Conservation (phyloP, 2,888 invertebrate species). For the Ormyrus thymus region DNA sequence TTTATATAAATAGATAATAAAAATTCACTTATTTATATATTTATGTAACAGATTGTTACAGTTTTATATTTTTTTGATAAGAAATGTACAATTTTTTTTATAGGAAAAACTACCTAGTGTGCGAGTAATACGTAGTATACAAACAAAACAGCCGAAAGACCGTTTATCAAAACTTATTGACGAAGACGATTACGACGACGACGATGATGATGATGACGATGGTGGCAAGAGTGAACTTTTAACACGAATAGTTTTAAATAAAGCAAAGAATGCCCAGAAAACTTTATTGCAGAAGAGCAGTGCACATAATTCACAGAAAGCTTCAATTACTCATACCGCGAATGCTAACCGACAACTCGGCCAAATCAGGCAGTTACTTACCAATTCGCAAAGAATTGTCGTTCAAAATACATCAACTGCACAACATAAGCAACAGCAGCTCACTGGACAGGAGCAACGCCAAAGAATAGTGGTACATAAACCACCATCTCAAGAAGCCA, state of each 20-base stretch:
- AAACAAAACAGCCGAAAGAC: conserved; percentile 61
- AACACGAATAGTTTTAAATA: conserved; percentile 46
- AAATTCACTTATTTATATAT: no score
- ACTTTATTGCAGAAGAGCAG: conserved; percentile 29
- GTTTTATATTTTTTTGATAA: background rate
- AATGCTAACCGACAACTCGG: conserved; percentile 45
- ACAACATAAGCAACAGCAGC: conserved; percentile 56
- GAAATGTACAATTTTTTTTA: conserved; percentile 58
- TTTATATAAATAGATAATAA: no score
- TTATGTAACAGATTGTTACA: no score
- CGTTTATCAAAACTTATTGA: conserved; percentile 7
- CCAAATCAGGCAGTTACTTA: conserved; percentile 51
- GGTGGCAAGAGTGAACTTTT: conserved; percentile 51
- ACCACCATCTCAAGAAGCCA: conserved; percentile 42
- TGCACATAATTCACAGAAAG: conserved; percentile 34
- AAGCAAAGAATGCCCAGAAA: conserved; percentile 32
- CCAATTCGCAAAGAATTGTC: conserved; percentile 65
- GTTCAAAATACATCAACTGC: conserved; percentile 65
- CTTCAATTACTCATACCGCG: conserved; percentile 15
- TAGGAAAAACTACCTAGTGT: conserved; percentile 62
- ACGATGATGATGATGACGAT: conserved; percentile 44
- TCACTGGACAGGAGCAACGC: conserved; percentile 28
- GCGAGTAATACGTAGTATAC: conserved; percentile 66
- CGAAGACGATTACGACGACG: conserved; percentile 10
- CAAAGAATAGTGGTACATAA: conserved; percentile 66